Base-by-base conservation (phyloP, 2,888 invertebrate species). In the Cordilura impudica region DNA sequence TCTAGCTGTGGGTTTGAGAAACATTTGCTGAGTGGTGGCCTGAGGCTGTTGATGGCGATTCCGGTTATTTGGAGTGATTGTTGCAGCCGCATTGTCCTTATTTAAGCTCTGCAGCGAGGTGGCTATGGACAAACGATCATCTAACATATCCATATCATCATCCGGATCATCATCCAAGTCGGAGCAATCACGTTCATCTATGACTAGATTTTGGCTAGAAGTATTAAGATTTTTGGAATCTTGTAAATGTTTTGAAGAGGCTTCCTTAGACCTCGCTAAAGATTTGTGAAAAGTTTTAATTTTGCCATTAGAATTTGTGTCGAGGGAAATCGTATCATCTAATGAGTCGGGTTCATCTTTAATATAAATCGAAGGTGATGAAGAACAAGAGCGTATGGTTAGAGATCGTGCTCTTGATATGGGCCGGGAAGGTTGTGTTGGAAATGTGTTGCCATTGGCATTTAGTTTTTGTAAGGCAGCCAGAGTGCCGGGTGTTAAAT, bases 331-430 rank as follows among this genome's bases (percentile, higher is more conserved):
- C 4, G 83, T 83, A 6, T 83, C 81, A 10, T 84, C 84, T 6
- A 82, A 65, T 0, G 86, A 85, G 26, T 87, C 85, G 3, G 87
- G 85, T 69, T 88, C 88, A 65, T 89, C 88, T 84, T 88, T 88
- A 14, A 88, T 87, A 19, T 87, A 89, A 16, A 88, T 85, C 18
- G 88, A 89, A 2, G 88, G 88, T 0, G 88, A 88, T 2, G 87
- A 86, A 53, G 89, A 88, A 72, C 86, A 83, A 6, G 88, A 87
- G 5, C 82, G 85, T 29, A 75, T 77, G 26, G 69, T 75, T 39
- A 74, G 71, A 23, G 79, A 82, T 51, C 74, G 73, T 10, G 81
- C 77, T 51, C 78, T 67, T 8, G 81, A 78, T 6, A 80, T 58
- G 10, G 81, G 81, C 6, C 74, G 61, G 7, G 66, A 2, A n/a